Evolutionary conservation across 2,888 invertebrate genomes (phyloP), one percentile per base, ranked within the genome.

Genomic region (Phoenoteleia sp.): DNA sequence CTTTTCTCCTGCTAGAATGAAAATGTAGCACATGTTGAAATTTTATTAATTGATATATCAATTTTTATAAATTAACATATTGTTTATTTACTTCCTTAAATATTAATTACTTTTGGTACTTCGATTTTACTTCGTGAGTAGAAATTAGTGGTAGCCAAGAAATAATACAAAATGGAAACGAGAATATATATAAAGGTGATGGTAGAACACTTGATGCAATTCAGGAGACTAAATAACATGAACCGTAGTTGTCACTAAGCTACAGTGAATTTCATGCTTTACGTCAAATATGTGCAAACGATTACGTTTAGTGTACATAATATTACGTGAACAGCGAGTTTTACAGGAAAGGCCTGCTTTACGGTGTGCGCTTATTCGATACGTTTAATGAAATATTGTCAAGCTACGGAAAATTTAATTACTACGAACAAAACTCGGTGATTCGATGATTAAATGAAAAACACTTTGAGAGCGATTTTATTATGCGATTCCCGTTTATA

Each of bases 241-340:
- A 52, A 67, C 36, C 56, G 52, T 54, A n/a, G 15, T 52, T 62
- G 27, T 64, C 42, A 13, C 62, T 64, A 64, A 54, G 56, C 74
- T 74, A 62, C 60, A 33, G 52, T 74, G 74, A 49, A 0, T 62
- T 25, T 39, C 74, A 75, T 75, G 74, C 74, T 60, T 60, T 60
- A 25, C 60, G 36, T 49, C 13, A 36, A 29, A 60, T 49, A 13
- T 25, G 49, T 72, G 62, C 25, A 36, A 0, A 21, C 33, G 49
- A 36, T 60, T 56, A 49, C 23, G 17, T 33, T 15, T 33, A 33
- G 49, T 52, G 33, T 66, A 15, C 33, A 17, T 36, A 52, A 52
- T 19, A 33, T 33, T 42, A 42, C 42, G 23, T 36, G 49, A 52
- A 36, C 52, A 39, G 39, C n/a, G n/a, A 36, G 36, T 39, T 13